phyloP scores from a whole-genome alignment of 2,113 vertebrate genomes.

The Cyanistes caeruleus region DNA sequence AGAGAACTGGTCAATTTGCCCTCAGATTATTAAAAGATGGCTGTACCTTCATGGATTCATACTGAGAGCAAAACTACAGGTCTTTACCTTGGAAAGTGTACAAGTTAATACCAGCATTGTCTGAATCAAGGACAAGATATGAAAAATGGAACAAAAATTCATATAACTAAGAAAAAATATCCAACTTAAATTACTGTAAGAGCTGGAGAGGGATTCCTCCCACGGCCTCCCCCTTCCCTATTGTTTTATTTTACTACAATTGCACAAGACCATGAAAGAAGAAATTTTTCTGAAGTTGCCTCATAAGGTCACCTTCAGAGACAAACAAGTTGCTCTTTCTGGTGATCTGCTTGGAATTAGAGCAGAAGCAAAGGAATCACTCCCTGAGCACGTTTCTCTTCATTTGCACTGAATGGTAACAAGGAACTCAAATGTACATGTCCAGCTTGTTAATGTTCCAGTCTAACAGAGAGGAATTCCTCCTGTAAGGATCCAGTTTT shows the following conservation, averaged over 20 bases:
- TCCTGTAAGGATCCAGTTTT: neutral
- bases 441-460: neutral
- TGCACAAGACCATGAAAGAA: neutral
- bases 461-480: neutral
- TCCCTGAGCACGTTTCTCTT: neutral
- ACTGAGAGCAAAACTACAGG: neutral
- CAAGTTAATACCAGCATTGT: neutral
- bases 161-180: neutral
- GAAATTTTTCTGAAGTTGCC: neutral
- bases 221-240: accelerated
- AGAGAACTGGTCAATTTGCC: neutral
- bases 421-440: neutral
- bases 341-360: neutral
- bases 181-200: neutral
- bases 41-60: neutral
- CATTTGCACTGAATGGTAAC: neutral
- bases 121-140: neutral
- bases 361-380: neutral
- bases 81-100: neutral
- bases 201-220: accelerated
- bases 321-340: neutral
- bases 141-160: neutral
- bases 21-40: neutral
- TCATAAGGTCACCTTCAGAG: neutral
- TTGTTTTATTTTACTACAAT: neutral